Conservation (phyloP, 2,888 invertebrate species). For the Heliconius charithonia region DNA sequence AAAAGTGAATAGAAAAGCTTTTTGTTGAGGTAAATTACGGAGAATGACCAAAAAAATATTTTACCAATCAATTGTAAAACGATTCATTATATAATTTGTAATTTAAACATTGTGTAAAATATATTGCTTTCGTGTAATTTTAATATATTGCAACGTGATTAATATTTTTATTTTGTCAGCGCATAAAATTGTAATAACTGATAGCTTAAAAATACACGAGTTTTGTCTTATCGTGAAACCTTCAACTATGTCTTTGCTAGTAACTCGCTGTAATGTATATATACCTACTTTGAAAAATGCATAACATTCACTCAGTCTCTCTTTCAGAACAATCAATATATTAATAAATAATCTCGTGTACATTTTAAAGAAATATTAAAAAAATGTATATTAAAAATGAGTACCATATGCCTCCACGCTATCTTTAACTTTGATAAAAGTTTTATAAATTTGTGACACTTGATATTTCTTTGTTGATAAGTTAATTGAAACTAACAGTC, state of each 20-base stretch:
- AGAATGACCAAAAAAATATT: not conserved
- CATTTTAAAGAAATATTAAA: not conserved
- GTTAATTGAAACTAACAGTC: not conserved
- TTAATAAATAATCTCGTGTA: not conserved
- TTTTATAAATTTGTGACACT: not conserved
- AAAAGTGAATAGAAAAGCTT: not conserved
- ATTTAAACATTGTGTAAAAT: not conserved
- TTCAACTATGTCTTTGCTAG: not conserved
- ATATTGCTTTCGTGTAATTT: not conserved
- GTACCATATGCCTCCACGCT: not conserved
- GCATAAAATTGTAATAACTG: too few species aligned
- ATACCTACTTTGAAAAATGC: not conserved
- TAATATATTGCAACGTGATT: not conserved
- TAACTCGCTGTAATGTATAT: not conserved
- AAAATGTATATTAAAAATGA: not conserved
- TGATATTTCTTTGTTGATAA: not conserved
- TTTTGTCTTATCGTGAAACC: slow-evolving; percentile 1
- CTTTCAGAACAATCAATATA: not conserved
- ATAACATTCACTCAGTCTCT: not conserved
- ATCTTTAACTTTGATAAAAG: not conserved
- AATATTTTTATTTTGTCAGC: not conserved
- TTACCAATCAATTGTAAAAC: not conserved
- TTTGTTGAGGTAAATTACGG: not conserved
- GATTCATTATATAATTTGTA: not conserved
- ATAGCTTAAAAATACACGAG: not conserved